Base-by-base conservation (phyloP, 2,113 vertebrate species). In the Mastomys coucha region DNA sequence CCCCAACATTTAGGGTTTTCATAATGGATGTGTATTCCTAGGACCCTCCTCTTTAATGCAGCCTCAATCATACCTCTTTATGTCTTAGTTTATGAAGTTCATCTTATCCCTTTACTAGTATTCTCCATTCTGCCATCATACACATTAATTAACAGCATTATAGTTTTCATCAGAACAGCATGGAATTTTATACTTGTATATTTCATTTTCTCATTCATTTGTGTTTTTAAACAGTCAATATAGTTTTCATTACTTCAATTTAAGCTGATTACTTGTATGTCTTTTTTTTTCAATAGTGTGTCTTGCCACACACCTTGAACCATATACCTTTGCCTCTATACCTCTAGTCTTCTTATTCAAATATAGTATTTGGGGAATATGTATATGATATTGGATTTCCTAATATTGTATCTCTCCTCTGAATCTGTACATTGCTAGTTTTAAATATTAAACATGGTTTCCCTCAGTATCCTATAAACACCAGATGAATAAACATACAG, bases 381-480 rank as follows among this genome's bases (percentile, higher is more conserved):
- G 90, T 63, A 80, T 77, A 80, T 88, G 20, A 73, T 42, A 73
- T 11, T 28, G 4, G 75, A 77, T 42, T 88, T 91, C 91, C 72
- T 90, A 91, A 70, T 89, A 85, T 69, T 94, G 63, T 81, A 69
- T 94, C n/a, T 90, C 14, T 76, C 72, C 11, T 16, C 39, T 14
- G 53, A 65, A 67, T 10, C 53, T 86, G 3, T 51, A 91, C 80
- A 5, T 49, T 13, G 93, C 8, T 91, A 86, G 13, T 36, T 20
- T 39, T 65, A 70, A 92, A 51, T 88, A 78, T 31, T 53, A 76
- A 70, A 60, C 12, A 56, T 19, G 17, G 36, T 92, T 81, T 1
- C 45, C 36, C 3, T 12, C 7, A 36, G 9, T 4, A 84, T 65
- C 60, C 19, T 45, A n/a, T 31, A 70, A 89, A 39, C 39, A 88